Evolutionary conservation across 2,797 vertebrate species (phyloP).

Genomic region (Lemur catta): DNA sequence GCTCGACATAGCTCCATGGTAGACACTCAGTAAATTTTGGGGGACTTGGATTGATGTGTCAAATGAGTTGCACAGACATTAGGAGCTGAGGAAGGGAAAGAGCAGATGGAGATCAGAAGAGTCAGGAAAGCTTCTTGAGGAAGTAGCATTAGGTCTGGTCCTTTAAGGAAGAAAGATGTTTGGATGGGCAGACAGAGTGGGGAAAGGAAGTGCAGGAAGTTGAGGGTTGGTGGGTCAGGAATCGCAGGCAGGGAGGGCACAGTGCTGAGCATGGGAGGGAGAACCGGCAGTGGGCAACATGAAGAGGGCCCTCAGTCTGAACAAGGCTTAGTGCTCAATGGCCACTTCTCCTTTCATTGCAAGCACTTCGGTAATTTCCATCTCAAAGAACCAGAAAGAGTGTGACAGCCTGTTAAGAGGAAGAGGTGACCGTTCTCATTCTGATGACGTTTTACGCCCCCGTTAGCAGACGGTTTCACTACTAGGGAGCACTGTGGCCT

Average conservation of each 20-base stretch:
- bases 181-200: background rate
- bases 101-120: background rate
- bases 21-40: background rate
- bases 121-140: background rate
- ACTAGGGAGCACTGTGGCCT: background rate
- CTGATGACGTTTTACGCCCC: background rate
- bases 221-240: background rate
- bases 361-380: slow-evolving; percentile 65
- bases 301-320: background rate
- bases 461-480: background rate
- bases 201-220: background rate
- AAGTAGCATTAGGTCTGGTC: background rate
- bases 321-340: background rate
- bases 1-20: background rate
- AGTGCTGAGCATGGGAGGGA: background rate
- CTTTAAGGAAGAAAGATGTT: background rate
- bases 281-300: background rate
- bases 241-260: background rate
- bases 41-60: background rate
- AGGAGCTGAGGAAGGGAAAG: background rate
- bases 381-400: slow-evolving; percentile 77
- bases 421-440: slow-evolving; percentile 42
- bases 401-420: slow-evolving; percentile 49
- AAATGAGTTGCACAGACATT: background rate
- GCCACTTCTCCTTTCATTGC: slow-evolving; percentile 17